Base-by-base conservation (phyloP, 2,888 invertebrate genomes). In the Griposia aprilina region DNA sequence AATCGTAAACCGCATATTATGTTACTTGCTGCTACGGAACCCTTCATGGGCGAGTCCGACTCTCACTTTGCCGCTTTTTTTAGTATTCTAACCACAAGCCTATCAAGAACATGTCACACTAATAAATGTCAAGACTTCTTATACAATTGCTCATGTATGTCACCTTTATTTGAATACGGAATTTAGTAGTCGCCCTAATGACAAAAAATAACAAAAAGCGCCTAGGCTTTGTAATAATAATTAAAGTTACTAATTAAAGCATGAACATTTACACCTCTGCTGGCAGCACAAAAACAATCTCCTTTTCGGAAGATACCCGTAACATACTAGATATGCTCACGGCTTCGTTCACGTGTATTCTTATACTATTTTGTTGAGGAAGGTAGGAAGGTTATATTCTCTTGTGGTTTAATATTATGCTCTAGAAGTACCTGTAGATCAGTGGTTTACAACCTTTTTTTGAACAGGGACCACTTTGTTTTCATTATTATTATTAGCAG, bases 121-220 rank as follows among this genome's bases (percentile, higher is more conserved):
- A 81, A 65, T 57, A 74, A 81, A 80, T 80, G 68, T 69, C 80
- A 75, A 7, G 63, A 36, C 13, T 68, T 80, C 74, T 52, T 41
- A 20, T 17, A 30, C 0, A 68, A 69, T 68, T 74, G 45, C 1
- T 68, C 41, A 57, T 66, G 10, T 45, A 60, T 36, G 67, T 30
- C 77, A 72, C 67, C 36, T 57, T 67, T 50, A 50, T 30, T 60
- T 48, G 57, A 23, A 36, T 41, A 48, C 8, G 20, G 23, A 73
- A 66, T 66, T 17, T 23, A 23, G 50, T 50, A 60, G 23, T 48
- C 1, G 45, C 45, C n/a, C 15, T 60, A 78, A 79, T 78, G 45
- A 52, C 23, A 59, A 4, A 36, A 30, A 45, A 8, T 17, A 17
- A 62, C 4, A n/a, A 62, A 55, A 30, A 48, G 48, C 6, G 2